Evolutionary conservation across 2,797 vertebrate genomes (phyloP), one percentile per base, ranked within the genome.

Genomic region (Tachyglossus aculeatus): DNA sequence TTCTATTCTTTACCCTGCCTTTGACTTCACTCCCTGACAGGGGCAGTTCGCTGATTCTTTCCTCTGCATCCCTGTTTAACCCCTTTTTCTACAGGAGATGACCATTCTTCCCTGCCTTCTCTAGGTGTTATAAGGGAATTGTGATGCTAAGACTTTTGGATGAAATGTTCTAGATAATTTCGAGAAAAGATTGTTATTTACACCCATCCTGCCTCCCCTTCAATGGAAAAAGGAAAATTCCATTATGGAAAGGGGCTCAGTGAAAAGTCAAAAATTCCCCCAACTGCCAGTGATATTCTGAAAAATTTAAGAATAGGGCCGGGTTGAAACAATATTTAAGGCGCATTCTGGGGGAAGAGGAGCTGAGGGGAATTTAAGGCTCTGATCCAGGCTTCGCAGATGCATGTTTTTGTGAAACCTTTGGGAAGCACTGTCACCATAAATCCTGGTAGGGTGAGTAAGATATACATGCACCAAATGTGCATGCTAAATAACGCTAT

Each of bases 101-200:
- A 48, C 19, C 7, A 29, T 22, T 11, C 22, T 21, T 9, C 25
- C 40, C 45, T 11, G 5, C 24, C 54, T 25, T 4, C 9, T 10
- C 14, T 4, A 34, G 18, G 18, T 12, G 6, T 13, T 29, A 2
- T 9, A 64, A 51, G 1, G 14, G 8, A 43, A 67, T 34, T 12
- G 18, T 41, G 47, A n/a, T 53, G n/a, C 14, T 45, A 33, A 57
- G 55, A 59, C 5, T 2, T 38, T 27, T 34, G 12, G 8, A 22
- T n/a, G 25, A 41, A 25, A 57, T 27, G 21, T 0, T 59, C 19
- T 33, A 38, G 38, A 48, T 13, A 13, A 16, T 37, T 63, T 47
- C 45, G 12, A n/a, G n/a, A 61, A 57, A 51, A 67, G 65, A 32
- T 47, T 11, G 47, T 29, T 22, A 33, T 38, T 58, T 51, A 32